phyloP scores from a whole-genome alignment of 2,113 vertebrate genomes.

The Neolamprologus modestus region DNA sequence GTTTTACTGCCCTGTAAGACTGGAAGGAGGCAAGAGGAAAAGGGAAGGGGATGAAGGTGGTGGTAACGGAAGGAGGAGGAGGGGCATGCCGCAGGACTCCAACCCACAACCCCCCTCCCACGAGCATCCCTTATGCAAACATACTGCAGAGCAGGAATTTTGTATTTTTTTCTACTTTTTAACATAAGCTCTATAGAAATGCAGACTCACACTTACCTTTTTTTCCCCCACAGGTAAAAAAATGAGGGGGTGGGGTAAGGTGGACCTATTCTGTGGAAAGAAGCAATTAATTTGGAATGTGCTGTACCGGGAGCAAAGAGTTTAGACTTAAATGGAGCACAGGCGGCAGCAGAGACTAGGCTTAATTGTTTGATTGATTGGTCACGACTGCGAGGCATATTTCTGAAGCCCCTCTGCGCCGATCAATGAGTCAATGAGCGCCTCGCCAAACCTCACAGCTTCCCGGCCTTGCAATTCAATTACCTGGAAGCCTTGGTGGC shows the following conservation, averaged over 20 bases:
- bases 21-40: background rate
- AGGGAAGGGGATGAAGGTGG: background rate
- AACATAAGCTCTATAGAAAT: conserved; percentile 9
- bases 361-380: conserved; percentile 77
- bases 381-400: conserved; percentile 56
- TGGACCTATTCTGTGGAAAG: conserved; percentile 14
- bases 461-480: conserved; percentile 61
- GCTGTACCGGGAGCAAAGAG: conserved; percentile 14
- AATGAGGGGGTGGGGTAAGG: background rate
- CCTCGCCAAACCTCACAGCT: conserved; percentile 55
- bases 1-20: conserved; percentile 27
- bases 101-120: background rate
- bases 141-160: background rate
- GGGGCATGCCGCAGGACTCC: background rate
- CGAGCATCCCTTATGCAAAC: background rate
- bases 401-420: conserved; percentile 52
- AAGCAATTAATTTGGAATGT: conserved; percentile 61
- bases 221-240: background rate
- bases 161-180: background rate
- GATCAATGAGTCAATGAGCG: conserved; percentile 68
- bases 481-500: conserved; percentile 46
- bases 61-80: background rate
- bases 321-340: conserved; percentile 60
- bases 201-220: conserved; percentile 26
- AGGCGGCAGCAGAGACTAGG: conserved; percentile 35